Percentiles rank a stretch among this genome's conserved stretches.
phyloP scores from a whole-genome alignment of 1,140 invertebrate species.

The Wasmannia auropunctata region DNA sequence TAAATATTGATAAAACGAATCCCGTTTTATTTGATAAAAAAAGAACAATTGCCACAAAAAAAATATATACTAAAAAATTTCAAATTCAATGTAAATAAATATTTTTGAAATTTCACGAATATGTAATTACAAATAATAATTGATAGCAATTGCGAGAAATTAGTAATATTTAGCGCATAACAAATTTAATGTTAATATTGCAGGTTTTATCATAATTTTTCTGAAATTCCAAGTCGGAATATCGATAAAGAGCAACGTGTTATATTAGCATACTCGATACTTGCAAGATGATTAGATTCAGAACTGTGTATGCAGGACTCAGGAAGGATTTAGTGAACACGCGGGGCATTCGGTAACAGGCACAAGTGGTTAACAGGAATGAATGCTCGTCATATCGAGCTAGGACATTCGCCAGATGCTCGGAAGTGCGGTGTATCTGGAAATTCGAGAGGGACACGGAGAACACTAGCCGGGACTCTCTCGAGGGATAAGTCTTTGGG shows the following conservation, averaged over 20 bases:
- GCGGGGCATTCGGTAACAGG: neutral
- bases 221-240: neutral
- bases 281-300: neutral
- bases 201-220: neutral
- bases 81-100: neutral
- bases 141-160: neutral
- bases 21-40: neutral
- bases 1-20: neutral
- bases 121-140: neutral
- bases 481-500: neutral
- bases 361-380: neutral
- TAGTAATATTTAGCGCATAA: neutral
- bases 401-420: neutral
- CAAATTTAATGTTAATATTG: neutral
- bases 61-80: neutral
- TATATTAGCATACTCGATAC: neutral
- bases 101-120: neutral
- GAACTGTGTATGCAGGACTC: neutral
- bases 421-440: neutral
- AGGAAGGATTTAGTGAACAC: neutral
- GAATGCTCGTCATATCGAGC: neutral
- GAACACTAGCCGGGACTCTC: neutral
- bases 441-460: neutral
- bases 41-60: neutral
- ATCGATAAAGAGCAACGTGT: neutral